Evolutionary conservation across 2,888 invertebrate genomes (phyloP).

Genomic region (Pollenia griseotomentosa): DNA sequence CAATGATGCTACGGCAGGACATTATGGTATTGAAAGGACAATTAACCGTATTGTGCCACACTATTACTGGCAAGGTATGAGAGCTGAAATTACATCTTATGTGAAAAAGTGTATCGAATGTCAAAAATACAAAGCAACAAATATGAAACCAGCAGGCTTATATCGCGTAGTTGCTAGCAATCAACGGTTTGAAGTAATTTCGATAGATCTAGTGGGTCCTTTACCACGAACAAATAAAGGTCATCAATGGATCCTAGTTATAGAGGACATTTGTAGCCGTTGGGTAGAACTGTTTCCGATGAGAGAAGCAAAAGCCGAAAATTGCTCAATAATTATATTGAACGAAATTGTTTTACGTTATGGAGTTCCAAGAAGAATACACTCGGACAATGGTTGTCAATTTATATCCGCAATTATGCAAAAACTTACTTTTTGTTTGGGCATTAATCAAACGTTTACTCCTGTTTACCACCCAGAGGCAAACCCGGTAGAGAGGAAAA

Average conservation of each 20-base stretch:
- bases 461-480: background rate
- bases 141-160: slow-evolving; percentile 59
- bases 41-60: slow-evolving; percentile 30
- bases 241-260: slow-evolving; percentile 37
- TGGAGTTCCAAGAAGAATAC: slow-evolving; percentile 58
- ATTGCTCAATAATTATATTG: slow-evolving; percentile 45
- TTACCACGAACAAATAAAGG: slow-evolving; percentile 50
- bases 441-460: background rate
- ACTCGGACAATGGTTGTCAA: slow-evolving; percentile 48
- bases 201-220: slow-evolving; percentile 63
- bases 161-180: slow-evolving; percentile 58
- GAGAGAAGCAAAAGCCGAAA: slow-evolving; percentile 52
- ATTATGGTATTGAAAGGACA: slow-evolving; percentile 57
- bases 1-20: slow-evolving; percentile 48
- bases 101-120: slow-evolving; percentile 56
- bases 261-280: slow-evolving; percentile 61
- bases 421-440: background rate
- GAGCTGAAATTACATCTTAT: slow-evolving; percentile 38
- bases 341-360: slow-evolving; percentile 55
- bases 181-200: slow-evolving; percentile 63
- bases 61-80: slow-evolving; percentile 60
- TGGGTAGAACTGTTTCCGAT: slow-evolving; percentile 60
- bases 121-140: slow-evolving; percentile 55
- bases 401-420: slow-evolving; percentile 29
- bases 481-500: background rate